Conservation (phyloP, 1,140 invertebrate species). For the Bombus impatiens region DNA sequence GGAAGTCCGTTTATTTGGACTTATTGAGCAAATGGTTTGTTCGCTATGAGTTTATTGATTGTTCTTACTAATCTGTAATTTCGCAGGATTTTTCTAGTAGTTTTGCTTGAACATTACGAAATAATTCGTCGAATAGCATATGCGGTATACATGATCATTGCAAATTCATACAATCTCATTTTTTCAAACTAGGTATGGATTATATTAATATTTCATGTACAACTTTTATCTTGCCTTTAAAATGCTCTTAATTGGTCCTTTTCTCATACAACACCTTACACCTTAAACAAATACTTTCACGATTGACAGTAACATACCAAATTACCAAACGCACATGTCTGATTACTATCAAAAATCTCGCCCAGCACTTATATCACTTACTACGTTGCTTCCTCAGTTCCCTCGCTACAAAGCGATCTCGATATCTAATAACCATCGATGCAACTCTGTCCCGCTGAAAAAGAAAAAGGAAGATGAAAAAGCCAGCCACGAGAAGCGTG, state of each 20-base stretch:
- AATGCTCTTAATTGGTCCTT: neutral
- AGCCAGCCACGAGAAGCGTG: constrained; percentile 5
- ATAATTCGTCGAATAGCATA: too few species aligned
- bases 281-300: too few species aligned
- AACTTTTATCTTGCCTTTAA: neutral
- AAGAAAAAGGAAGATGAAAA: neutral
- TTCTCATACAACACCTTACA: too few species aligned
- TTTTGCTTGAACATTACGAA: too few species aligned
- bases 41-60: neutral
- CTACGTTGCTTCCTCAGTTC: neutral
- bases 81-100: too few species aligned
- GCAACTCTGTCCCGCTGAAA: neutral
- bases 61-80: too few species aligned
- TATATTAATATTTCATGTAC: neutral
- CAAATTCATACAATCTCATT: too few species aligned
- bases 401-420: neutral
- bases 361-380: neutral
- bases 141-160: too few species aligned
- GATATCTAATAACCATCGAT: constrained; percentile 7
- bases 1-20: neutral
- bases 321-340: neutral
- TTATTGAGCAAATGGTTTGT: neutral
- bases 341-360: neutral
- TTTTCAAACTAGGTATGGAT: too few species aligned
- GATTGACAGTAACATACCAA: neutral